Percentiles rank a stretch among this genome's conserved stretches.
Evolutionary conservation across 2,797 vertebrate genomes (phyloP).

Genomic region (Buphagus erythrorhynchus): DNA sequence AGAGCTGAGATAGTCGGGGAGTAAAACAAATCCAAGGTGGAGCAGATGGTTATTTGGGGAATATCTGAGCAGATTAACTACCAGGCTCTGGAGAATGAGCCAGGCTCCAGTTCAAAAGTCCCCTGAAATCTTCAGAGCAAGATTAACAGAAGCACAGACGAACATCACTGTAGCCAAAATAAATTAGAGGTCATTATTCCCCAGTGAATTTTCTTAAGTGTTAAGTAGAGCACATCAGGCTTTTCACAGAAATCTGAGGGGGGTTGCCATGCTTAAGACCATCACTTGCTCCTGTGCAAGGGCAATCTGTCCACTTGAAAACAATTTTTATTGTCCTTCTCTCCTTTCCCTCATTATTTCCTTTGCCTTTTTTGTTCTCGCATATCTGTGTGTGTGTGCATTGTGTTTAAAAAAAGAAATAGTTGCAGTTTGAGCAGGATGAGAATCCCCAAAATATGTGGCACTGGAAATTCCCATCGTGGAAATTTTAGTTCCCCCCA

Average conservation of each 20-base stretch:
- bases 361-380: neutral
- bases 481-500: neutral
- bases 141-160: constrained; percentile 33
- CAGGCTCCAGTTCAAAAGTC: constrained; percentile 40
- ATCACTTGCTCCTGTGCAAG: neutral
- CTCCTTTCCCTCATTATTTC: neutral
- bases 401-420: neutral
- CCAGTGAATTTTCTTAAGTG: constrained; percentile 21
- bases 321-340: neutral
- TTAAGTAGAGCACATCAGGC: constrained; percentile 45
- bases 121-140: constrained; percentile 54
- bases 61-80: constrained; percentile 47
- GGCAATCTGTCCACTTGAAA: constrained; percentile 41
- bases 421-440: neutral
- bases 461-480: neutral
- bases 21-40: constrained; percentile 66
- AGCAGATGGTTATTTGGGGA: constrained; percentile 62
- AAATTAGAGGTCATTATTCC: constrained; percentile 61
- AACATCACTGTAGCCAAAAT: constrained; percentile 61
- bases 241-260: constrained; percentile 24
- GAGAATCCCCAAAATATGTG: neutral
- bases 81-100: constrained; percentile 36
- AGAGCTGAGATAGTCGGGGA: constrained; percentile 49
- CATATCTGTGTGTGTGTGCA: neutral
- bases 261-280: neutral